These are phyloP conservation scores for Dendroctonus valens DNA, from an alignment of 1,140 invertebrate species.

Conservation along the genomic window DNA sequence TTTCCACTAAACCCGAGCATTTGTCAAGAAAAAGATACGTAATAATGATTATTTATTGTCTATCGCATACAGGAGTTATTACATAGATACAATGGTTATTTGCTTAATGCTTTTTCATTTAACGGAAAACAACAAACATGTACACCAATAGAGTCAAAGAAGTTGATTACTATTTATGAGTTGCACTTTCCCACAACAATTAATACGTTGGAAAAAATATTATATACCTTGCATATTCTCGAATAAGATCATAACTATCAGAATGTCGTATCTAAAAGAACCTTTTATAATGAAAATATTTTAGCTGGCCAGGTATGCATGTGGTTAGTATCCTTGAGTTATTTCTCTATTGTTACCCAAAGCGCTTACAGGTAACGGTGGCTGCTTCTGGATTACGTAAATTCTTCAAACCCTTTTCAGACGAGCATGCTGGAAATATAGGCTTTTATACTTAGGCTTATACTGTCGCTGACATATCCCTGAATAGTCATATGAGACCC, in stretches of 20 bases:
- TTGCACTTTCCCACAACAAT: neutral
- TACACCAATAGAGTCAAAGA: no score
- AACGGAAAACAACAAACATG: no score
- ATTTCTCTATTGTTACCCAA: neutral
- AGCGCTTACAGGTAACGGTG: neutral
- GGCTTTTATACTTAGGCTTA: conserved; percentile 1
- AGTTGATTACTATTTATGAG: no score
- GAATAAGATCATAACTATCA: neutral
- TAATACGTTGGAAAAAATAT: neutral
- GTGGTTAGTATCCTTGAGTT: neutral
- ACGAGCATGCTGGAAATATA: neutral
- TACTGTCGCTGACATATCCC: neutral
- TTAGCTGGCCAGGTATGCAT: neutral
- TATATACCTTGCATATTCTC: neutral
- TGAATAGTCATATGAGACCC: conserved; percentile 2
- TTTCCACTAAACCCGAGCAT: no score
- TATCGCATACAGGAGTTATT: no score
- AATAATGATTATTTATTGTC: no score
- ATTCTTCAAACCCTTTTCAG: neutral
- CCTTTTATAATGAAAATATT: neutral
- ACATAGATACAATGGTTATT: no score
- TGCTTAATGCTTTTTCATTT: no score
- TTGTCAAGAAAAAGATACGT: no score
- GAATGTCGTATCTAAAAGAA: neutral
- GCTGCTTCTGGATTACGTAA: neutral